Evolutionary conservation across 2,888 invertebrate genomes (phyloP).

Genomic region (Parnassius smintheus): DNA sequence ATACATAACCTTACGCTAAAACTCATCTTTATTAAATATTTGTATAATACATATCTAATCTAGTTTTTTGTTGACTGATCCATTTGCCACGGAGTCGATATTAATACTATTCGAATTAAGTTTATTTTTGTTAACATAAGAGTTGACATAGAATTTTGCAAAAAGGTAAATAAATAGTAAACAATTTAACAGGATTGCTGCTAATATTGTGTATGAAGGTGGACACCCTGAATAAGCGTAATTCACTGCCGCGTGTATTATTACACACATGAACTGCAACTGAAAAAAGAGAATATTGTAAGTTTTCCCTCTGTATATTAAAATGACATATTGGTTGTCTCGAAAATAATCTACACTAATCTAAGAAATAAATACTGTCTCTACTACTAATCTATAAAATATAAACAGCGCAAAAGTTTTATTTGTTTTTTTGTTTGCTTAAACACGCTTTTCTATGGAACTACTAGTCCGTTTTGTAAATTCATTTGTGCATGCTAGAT

Average conservation of each 20-base stretch:
- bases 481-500: no score
- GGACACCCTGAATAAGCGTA: constrained; percentile 43
- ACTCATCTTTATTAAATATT: no score
- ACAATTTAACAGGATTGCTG: constrained; percentile 39
- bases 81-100: not conserved
- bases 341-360: no score
- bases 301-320: no score
- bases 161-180: constrained; percentile 50
- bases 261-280: constrained; percentile 50
- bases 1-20: no score
- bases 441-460: no score
- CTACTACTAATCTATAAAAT: no score
- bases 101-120: not conserved
- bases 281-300: constrained; percentile 36
- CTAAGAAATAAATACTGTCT: no score
- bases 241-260: constrained; percentile 41
- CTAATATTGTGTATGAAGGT: constrained; percentile 41
- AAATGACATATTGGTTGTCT: no score
- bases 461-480: no score
- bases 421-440: no score
- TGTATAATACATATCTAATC: not conserved
- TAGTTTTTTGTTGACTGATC: not conserved
- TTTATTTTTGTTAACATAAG: constrained; percentile 34
- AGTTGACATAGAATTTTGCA: constrained; percentile 44
- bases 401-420: no score